Evolutionary conservation across 2,888 invertebrate genomes (phyloP).

Genomic region (Shargacucullia verbasci): DNA sequence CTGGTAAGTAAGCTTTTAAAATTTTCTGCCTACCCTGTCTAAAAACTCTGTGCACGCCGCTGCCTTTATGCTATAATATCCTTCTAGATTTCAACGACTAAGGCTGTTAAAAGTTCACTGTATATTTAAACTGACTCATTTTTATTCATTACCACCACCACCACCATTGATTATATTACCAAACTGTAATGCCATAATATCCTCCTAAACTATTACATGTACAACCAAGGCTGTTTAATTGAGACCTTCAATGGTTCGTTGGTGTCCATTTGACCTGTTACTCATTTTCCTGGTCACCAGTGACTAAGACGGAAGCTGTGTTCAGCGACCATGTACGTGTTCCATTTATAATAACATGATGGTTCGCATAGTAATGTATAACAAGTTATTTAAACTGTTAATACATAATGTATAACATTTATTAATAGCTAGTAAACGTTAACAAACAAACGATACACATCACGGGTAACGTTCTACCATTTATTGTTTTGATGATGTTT

Average conservation of each 20-base stretch:
- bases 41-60: too few species aligned
- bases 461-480: too few species aligned
- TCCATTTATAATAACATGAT: constrained; percentile 20
- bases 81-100: too few species aligned
- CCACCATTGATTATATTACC: too few species aligned
- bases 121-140: too few species aligned
- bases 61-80: too few species aligned
- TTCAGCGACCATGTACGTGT: constrained; percentile 8
- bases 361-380: constrained; percentile 2
- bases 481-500: too few species aligned
- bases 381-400: not conserved
- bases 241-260: constrained; percentile 28
- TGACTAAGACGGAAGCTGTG: constrained; percentile 25
- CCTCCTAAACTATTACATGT: not conserved
- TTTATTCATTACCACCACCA: too few species aligned
- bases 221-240: not conserved
- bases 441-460: constrained; percentile 1
- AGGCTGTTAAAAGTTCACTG: too few species aligned
- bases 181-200: too few species aligned
- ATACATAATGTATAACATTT: not conserved
- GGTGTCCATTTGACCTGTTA: not conserved
- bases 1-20: too few species aligned
- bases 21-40: too few species aligned
- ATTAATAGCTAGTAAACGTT: constrained; percentile 20
- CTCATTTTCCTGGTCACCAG: constrained; percentile 26